Percentiles rank a stretch among this genome's conserved stretches.
Evolutionary conservation across 2,113 vertebrate species (phyloP).

Genomic region (Cephalopholis sonnerati): DNA sequence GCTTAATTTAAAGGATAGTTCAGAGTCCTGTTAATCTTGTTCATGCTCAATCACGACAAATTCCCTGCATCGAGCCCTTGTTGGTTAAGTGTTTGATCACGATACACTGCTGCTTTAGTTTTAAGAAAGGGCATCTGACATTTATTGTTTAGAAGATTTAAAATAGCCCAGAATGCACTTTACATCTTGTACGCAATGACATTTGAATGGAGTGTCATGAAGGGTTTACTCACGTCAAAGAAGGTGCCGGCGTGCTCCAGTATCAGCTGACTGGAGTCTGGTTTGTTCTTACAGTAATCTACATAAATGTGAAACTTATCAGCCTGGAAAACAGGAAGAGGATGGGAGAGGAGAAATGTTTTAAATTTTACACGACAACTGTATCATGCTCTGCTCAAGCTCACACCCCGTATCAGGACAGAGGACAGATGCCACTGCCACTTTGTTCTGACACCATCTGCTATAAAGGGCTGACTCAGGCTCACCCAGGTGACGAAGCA

Average conservation of each 20-base stretch:
- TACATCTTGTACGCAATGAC: too few relatives aligned
- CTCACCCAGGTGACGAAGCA: conserved; percentile 99
- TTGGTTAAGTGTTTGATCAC: not conserved
- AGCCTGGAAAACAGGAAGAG: conserved; percentile 83
- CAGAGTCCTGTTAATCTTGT: not conserved
- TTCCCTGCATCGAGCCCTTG: not conserved
- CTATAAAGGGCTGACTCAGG: too few relatives aligned
- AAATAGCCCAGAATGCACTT: too few relatives aligned
- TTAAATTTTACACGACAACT: too few relatives aligned
- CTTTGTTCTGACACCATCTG: not conserved
- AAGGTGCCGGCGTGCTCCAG: conserved; percentile 96
- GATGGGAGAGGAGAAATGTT: not conserved
- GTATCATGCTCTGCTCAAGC: not conserved
- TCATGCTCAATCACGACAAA: not conserved
- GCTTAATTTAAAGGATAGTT: not conserved
- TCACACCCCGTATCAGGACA: not conserved
- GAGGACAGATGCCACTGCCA: not conserved
- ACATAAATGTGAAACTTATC: conserved; percentile 99
- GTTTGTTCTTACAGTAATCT: conserved; percentile 99
- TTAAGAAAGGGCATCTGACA: not conserved
- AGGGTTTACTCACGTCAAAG: conserved; percentile 93
- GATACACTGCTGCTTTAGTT: not conserved
- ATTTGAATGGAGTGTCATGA: not conserved
- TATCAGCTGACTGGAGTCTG: conserved; percentile 97
- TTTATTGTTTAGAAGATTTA: too few relatives aligned